Evolutionary conservation across 2,113 vertebrate genomes (phyloP).

Genomic region (Phrynocephalus versicolor): DNA sequence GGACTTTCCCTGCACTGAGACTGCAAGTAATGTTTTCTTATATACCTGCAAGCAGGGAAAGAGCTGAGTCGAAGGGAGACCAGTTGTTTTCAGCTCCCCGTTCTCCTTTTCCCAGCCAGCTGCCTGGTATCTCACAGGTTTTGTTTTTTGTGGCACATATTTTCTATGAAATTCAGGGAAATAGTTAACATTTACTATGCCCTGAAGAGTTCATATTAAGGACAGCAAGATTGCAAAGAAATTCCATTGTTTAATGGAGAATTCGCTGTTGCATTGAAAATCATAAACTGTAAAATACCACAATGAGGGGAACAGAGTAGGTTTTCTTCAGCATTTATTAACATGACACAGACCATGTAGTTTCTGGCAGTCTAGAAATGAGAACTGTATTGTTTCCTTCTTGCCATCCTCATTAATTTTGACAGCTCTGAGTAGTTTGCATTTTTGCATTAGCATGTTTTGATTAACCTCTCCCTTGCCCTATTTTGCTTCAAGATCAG

Average conservation of each 20-base stretch:
- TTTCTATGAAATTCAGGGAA: not conserved
- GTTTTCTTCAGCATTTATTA: slow-evolving; percentile 44
- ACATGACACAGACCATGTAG: slow-evolving; percentile 1
- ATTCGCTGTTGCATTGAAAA: not conserved
- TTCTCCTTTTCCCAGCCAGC: too few relatives aligned
- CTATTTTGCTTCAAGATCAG: not conserved
- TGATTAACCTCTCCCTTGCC: slow-evolving; percentile 42
- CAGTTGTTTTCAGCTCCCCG: too few relatives aligned
- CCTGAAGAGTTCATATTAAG: not conserved
- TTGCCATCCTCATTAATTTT: slow-evolving; percentile 65
- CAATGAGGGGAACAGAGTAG: slow-evolving; percentile 30
- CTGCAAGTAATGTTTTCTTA: too few relatives aligned
- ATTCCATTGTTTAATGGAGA: slow-evolving; percentile 17
- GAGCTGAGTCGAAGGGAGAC: too few relatives aligned
- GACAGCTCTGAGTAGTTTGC: slow-evolving; percentile 66
- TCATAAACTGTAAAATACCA: slow-evolving; percentile 14
- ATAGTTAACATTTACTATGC: not conserved
- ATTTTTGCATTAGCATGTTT: slow-evolving; percentile 52
- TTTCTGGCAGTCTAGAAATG: slow-evolving; percentile 51
- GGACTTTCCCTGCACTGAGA: too few relatives aligned
- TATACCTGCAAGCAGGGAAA: too few relatives aligned
- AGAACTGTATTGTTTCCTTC: slow-evolving; percentile 54
- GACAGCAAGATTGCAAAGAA: not conserved
- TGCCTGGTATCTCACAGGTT: too few relatives aligned
- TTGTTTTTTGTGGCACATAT: fast-evolving